These are phyloP conservation scores for Esox lucius DNA, from an alignment of 2,797 vertebrate genomes.

Conservation along the genomic window DNA sequence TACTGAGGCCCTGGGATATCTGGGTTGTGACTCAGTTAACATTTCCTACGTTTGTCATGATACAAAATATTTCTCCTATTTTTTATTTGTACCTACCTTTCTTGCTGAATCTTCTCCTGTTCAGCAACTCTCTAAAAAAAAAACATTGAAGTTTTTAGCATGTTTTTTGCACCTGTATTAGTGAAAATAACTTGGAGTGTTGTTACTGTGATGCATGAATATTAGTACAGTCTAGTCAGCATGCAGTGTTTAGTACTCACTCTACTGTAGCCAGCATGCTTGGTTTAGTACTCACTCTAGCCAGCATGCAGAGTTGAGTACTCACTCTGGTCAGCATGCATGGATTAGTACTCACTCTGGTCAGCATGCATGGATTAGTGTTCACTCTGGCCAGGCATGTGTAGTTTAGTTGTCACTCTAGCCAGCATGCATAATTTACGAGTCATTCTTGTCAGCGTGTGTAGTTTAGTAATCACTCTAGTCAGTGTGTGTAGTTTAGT, in stretches of 20 bases:
- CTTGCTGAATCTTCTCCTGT: slow-evolving; percentile 52
- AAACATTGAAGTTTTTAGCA: background rate
- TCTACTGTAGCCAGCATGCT: slow-evolving; percentile 71
- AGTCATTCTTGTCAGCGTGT: no score
- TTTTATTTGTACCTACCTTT: slow-evolving; percentile 61
- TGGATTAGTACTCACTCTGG: slow-evolving; percentile 66
- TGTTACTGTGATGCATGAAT: background rate
- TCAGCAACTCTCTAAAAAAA: slow-evolving; percentile 66
- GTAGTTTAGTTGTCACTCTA: no score
- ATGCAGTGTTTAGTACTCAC: no score
- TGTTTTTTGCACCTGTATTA: no score
- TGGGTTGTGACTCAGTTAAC: background rate
- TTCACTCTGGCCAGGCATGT: no score
- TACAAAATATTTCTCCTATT: background rate
- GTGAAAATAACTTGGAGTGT: no score
- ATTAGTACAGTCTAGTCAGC: no score
- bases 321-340: slow-evolving; percentile 79
- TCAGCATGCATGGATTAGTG: slow-evolving; percentile 65
- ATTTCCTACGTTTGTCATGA: no score
- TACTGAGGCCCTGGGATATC: background rate
- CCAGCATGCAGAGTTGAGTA: background rate
- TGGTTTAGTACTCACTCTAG: slow-evolving; percentile 28
- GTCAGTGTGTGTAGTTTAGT: no score
- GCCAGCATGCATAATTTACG: slow-evolving; percentile 78
- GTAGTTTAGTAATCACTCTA: no score